Percentiles rank a stretch among this genome's conserved stretches.
Evolutionary conservation across 1,140 invertebrate species (phyloP).

Genomic region (Conus betulinus): DNA sequence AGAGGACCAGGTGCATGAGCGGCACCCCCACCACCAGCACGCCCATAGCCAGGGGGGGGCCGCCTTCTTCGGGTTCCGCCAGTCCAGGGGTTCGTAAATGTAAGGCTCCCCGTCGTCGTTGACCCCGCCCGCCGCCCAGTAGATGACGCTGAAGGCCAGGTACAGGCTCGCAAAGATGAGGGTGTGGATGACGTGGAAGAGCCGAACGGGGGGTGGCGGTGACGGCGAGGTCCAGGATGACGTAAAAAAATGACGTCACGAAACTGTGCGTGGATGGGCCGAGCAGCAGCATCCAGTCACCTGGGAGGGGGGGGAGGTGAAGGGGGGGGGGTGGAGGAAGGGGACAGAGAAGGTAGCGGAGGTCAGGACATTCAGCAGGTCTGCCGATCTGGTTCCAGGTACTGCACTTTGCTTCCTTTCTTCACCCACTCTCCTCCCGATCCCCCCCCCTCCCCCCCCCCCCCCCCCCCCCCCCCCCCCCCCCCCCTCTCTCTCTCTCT

Average conservation of each 20-base stretch:
- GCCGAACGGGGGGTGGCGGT: conserved; percentile 57
- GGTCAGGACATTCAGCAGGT: too few relatives aligned
- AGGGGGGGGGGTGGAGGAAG: too few relatives aligned
- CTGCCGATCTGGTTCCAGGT: too few relatives aligned
- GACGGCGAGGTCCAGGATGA: conserved; percentile 57
- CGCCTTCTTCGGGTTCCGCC: conserved; percentile 25
- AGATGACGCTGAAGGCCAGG: conserved; percentile 57
- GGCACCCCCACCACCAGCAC: background rate
- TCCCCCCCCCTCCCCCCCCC: too few relatives aligned
- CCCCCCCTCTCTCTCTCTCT: too few relatives aligned
- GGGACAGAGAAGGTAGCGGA: background rate
- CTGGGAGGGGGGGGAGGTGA: too few relatives aligned
- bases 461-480: too few relatives aligned
- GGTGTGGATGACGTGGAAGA: conserved; percentile 62
- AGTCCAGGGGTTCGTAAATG: conserved; percentile 61
- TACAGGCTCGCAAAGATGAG: conserved; percentile 55
- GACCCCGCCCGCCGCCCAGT: conserved; percentile 49
- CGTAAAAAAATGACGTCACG: conserved; percentile 59
- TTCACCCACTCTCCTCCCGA: too few relatives aligned
- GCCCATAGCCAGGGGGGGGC: background rate
- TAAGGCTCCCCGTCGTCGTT: conserved; percentile 32
- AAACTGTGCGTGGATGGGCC: conserved; percentile 59
- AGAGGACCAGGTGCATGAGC: conserved; percentile 9
- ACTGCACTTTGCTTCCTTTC: too few relatives aligned
- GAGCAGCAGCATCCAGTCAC: background rate